phyloP scores from a whole-genome alignment of 2,113 vertebrate genomes.

The Eurystomus gularis region DNA sequence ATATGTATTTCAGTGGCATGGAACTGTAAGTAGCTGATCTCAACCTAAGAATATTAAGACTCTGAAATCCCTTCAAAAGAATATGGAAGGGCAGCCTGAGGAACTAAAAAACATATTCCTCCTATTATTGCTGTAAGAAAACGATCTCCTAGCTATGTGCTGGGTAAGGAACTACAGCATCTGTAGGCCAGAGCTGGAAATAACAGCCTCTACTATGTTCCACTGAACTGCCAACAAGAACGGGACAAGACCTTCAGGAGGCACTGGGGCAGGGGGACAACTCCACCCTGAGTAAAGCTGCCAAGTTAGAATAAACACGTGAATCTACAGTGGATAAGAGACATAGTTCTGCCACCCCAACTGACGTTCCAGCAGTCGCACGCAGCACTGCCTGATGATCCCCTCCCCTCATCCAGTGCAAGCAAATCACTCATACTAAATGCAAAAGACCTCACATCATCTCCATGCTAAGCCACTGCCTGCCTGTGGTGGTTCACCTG shows the following conservation, averaged over 20 bases:
- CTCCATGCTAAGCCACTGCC: not conserved
- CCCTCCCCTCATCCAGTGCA: not conserved
- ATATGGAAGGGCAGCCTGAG: not conserved
- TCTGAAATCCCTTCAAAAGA: not conserved
- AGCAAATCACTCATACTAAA: not conserved
- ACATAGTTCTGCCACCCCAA: not conserved
- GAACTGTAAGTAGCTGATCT: not conserved
- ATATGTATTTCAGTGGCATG: not conserved
- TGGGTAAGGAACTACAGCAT: not conserved
- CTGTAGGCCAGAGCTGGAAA: not conserved
- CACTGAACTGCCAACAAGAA: not conserved
- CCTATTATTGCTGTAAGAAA: not conserved
- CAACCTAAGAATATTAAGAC: not conserved
- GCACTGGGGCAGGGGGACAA: not conserved
- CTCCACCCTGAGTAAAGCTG: not conserved
- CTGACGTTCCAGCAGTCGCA: not conserved
- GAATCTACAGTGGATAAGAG: not conserved
- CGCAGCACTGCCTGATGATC: not conserved
- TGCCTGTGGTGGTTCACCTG: not conserved
- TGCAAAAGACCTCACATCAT: not conserved
- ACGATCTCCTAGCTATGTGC: not conserved
- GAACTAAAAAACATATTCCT: not conserved
- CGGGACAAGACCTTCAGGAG: not conserved
- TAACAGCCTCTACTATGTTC: accelerated
- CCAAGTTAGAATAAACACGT: accelerated